Evolutionary conservation across 2,113 vertebrate genomes (phyloP).

Genomic region (Anguilla rostrata): DNA sequence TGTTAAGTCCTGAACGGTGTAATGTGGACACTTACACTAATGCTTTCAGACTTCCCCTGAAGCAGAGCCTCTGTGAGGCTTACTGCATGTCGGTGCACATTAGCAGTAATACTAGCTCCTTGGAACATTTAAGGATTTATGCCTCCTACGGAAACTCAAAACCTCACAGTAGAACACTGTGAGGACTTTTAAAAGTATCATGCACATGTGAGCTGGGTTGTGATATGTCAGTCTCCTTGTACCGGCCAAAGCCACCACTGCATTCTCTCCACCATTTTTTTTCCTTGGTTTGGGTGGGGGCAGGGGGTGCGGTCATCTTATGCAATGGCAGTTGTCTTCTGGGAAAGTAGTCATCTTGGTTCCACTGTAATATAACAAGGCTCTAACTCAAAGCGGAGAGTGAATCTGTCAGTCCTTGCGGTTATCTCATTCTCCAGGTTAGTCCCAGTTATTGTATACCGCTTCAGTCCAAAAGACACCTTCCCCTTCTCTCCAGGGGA

Average conservation of each 20-base stretch:
- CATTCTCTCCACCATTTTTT: not conserved
- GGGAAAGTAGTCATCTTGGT: not conserved
- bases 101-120: conserved; percentile 44
- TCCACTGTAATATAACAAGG: not conserved
- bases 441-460: not conserved
- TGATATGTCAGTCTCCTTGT: not conserved
- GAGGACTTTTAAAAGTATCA: not conserved
- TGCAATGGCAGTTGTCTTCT: not conserved
- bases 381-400: not conserved
- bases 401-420: not conserved
- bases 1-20: not conserved
- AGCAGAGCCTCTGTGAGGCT: conserved; percentile 25
- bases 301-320: not conserved
- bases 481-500: not conserved
- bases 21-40: conserved; percentile 23
- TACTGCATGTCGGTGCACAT: conserved; percentile 28
- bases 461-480: not conserved
- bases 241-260: not conserved
- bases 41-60: conserved; percentile 28
- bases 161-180: not conserved
- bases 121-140: conserved; percentile 23
- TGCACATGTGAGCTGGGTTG: not conserved
- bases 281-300: no score
- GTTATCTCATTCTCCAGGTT: not conserved
- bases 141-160: conserved; percentile 21